Evolutionary conservation across 2,888 invertebrate genomes (phyloP), one percentile per base, ranked within the genome.

Genomic region (Mayetiola destructor): DNA sequence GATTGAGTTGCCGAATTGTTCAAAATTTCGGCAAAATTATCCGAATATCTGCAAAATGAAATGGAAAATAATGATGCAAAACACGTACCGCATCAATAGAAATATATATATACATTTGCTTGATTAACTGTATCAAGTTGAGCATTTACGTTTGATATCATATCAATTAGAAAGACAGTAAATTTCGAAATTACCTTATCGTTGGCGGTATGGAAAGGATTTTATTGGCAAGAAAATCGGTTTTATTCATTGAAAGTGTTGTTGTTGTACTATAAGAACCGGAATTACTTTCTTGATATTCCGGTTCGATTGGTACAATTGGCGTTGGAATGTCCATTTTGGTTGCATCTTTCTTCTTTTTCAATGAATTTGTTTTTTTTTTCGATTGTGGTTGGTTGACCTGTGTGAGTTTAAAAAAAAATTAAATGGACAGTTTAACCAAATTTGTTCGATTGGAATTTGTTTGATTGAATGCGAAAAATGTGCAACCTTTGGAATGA

Each of bases 1-100:
- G 84, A 87, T 65, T 87, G 85, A 59, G 21, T 56, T 23, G 56
- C 32, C 18, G 39, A 29, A 56, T 30, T 40, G 16, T 20, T 56
- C 4, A 56, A 23, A 16, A 21, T 20, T 29, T 56, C 56, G 5
- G 35, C 9, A 10, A 35, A 20, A 20, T 16, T 30, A 29, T 48
- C 56, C 9, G 56, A 56, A 35, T 56, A 56, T 20, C 56, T 56
- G 35, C 3, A 20, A 42, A n/a, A n/a, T n/a, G n/a, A n/a, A n/a
- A n/a, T n/a, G 32, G 32, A 9, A 12, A 32, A 32, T 32, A 8
- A 32, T 32, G 8, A 32, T 32, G 12, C 8, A 9, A 32, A 32
- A 9, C 12, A 32, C 32, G 32, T 32, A 32, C 8, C 12, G 12
- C 32, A 8, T 32, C n/a, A n/a, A n/a, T n/a, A n/a, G n/a, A n/a